A percentile compares a stretch with the other conserved stretches of the same genome.
Evolutionary conservation across 2,113 vertebrate species (phyloP).

Genomic region (Trematocara stigmaticum): DNA sequence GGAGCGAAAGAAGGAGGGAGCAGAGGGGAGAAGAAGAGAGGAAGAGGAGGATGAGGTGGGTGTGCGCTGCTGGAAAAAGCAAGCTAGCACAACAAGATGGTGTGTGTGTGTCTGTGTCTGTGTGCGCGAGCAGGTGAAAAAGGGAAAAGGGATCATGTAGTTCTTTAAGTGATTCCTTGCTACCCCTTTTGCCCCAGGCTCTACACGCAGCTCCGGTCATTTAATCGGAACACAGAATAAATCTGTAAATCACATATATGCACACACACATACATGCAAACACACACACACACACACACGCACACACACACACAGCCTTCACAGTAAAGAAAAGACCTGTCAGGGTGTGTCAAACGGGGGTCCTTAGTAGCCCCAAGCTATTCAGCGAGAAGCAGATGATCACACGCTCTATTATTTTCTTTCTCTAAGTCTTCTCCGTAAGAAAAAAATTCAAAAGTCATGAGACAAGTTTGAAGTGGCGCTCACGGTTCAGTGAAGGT

Average conservation of each 20-base stretch:
- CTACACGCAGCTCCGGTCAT: constrained; percentile 19
- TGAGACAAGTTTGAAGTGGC: neutral
- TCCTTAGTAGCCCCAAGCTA: constrained; percentile 42
- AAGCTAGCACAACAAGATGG: neutral
- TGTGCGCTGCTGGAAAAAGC: neutral
- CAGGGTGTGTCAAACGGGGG: constrained; percentile 42
- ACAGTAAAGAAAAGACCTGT: constrained; percentile 54
- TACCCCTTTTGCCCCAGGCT: constrained; percentile 16
- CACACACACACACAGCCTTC: neutral
- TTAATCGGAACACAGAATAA: constrained; percentile 47
- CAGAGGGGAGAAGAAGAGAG: neutral
- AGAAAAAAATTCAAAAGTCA: constrained; percentile 17
- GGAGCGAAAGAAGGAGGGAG: constrained; percentile 30
- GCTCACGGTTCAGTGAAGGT: neutral
- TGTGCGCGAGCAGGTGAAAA: constrained; percentile 22
- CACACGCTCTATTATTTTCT: constrained; percentile 16
- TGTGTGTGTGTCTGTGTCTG: neutral
- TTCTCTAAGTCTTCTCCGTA: neutral
- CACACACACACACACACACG: neutral
- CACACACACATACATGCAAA: neutral
- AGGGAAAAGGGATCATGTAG: constrained; percentile 21
- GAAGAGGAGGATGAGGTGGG: neutral
- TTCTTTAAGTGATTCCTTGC: constrained; percentile 46
- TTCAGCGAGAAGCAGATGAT: constrained; percentile 53
- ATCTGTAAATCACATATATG: neutral